These are phyloP conservation scores for Drosophila lacicola DNA, from an alignment of 2,888 invertebrate genomes.

Conservation along the genomic window DNA sequence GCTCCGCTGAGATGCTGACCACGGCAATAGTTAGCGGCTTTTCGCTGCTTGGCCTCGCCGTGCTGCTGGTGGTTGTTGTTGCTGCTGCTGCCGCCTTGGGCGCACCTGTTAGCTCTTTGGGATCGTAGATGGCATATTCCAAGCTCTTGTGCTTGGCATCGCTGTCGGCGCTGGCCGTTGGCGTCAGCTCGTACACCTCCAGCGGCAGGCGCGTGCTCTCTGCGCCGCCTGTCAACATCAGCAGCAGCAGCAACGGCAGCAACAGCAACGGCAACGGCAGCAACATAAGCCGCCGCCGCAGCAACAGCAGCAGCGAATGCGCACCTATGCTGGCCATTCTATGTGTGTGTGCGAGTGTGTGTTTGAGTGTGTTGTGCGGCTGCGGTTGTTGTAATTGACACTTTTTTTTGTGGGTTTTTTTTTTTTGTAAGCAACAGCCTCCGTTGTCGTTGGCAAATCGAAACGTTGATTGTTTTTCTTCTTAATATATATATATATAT, in stretches of 20 bases:
- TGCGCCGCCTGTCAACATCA: constrained; percentile 46
- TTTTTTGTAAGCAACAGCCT: constrained; percentile 37
- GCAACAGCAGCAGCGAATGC: constrained; percentile 48
- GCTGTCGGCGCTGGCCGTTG: constrained; percentile 53
- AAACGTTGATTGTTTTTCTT: constrained; percentile 53
- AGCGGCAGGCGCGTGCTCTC: constrained; percentile 83
- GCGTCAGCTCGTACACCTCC: constrained; percentile 84
- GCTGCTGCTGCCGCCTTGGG: constrained; percentile 22
- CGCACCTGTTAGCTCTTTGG: constrained; percentile 64
- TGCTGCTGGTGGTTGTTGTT: constrained; percentile 33
- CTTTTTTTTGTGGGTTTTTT: constrained; percentile 42
- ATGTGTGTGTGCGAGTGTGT: constrained; percentile 26
- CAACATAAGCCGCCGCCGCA: constrained; percentile 38
- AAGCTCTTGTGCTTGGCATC: constrained; percentile 70
- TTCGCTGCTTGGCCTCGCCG: constrained; percentile 40
- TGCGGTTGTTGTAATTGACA: constrained; percentile 78
- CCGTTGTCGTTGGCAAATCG: constrained; percentile 34
- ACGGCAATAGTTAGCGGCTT: constrained; percentile 56
- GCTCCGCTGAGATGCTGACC: constrained; percentile 52
- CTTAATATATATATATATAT: background rate
- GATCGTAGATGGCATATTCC: constrained; percentile 78
- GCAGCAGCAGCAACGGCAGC: constrained; percentile 39
- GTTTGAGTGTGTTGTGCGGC: constrained; percentile 44
- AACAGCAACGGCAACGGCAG: constrained; percentile 31
- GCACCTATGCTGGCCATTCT: constrained; percentile 45